These are phyloP conservation scores for Caranx ignobilis DNA, from an alignment of 2,113 vertebrate genomes.

Conservation along the genomic window DNA sequence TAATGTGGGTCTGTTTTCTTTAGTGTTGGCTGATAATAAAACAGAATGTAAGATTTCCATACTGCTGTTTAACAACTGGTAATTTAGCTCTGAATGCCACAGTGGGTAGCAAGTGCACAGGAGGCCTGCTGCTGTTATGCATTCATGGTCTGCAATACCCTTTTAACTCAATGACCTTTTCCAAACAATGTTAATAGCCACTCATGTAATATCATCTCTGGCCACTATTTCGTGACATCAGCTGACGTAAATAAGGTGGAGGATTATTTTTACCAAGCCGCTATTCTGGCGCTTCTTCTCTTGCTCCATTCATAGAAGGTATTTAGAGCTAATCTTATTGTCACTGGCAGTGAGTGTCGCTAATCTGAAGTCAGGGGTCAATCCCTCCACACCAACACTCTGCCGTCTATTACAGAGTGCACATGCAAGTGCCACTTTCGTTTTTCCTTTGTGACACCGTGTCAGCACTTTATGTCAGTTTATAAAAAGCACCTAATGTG, in stretches of 20 bases:
- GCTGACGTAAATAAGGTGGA: conserved; percentile 15
- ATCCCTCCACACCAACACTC: conserved; percentile 49
- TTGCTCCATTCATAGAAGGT: conserved; percentile 68
- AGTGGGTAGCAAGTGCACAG: neutral
- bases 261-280: conserved; percentile 35
- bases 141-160: neutral
- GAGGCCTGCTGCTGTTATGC: neutral
- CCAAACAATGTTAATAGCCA: conserved; percentile 22
- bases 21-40: neutral
- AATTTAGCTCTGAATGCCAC: neutral
- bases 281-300: conserved; percentile 58
- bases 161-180: conserved; percentile 28
- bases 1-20: neutral
- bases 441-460: neutral
- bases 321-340: conserved; percentile 75
- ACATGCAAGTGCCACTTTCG: neutral
- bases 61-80: neutral
- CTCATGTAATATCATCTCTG: conserved; percentile 5
- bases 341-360: conserved; percentile 49
- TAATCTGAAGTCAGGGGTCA: conserved; percentile 75
- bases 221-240: neutral
- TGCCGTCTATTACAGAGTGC: neutral
- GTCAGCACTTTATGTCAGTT: neutral
- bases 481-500: neutral
- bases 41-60: neutral